These are phyloP conservation scores for Rhopilema esculentum DNA, from an alignment of 30 jellyfish, hydroid and myxozoan species.

Conservation along the genomic window DNA sequence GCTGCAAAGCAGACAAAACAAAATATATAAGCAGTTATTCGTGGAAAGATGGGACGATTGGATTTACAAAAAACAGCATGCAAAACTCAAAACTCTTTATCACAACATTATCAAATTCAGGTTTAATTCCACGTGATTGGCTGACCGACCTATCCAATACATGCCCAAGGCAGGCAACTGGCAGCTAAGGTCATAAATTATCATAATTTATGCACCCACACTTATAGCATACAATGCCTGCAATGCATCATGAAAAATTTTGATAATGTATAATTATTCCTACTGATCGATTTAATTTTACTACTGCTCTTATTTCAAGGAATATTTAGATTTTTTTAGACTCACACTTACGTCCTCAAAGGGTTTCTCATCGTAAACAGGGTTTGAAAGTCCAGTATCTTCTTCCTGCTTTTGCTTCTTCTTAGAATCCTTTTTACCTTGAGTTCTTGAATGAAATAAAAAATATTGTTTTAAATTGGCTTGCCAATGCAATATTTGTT, in stretches of 20 bases:
- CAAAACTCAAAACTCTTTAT: background rate
- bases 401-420: conserved; percentile 30
- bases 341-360: conserved; percentile 66
- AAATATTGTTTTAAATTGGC: too few species aligned
- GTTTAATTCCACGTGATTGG: too few species aligned
- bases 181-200: too few species aligned
- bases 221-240: background rate
- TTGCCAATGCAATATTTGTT: too few species aligned
- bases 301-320: background rate
- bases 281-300: background rate
- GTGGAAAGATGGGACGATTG: background rate
- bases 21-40: background rate
- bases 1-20: conserved; percentile 36
- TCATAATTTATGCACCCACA: too few species aligned
- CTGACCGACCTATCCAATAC: too few species aligned
- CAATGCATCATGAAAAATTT: background rate
- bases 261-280: background rate
- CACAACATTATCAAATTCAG: too few species aligned
- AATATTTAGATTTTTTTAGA: background rate
- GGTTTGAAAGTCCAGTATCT: conserved; percentile 91
- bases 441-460: background rate
- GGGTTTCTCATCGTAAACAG: conserved; percentile 96
- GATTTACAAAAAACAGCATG: background rate
- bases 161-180: too few species aligned
- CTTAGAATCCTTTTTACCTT: conserved; percentile 65